Evolutionary conservation across 2,888 invertebrate species (phyloP).

Genomic region (Chelonus formosanus): DNA sequence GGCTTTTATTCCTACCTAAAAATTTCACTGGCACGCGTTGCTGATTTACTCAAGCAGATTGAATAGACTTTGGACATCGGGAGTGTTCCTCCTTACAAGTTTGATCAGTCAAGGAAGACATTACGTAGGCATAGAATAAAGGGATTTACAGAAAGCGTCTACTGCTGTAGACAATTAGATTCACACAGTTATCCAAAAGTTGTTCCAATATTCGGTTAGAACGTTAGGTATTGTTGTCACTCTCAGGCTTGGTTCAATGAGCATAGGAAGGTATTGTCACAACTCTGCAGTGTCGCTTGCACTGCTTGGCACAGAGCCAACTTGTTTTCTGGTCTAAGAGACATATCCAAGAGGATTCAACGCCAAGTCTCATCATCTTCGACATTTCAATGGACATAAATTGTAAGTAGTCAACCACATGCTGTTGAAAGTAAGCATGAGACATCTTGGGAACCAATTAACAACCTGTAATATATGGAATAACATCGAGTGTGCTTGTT

Average conservation of each 20-base stretch:
- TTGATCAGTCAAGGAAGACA: conserved; percentile 40
- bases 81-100: too few species aligned
- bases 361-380: conserved; percentile 19
- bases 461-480: too few species aligned
- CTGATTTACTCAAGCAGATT: too few species aligned
- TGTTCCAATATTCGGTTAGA: conserved; percentile 43
- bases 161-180: conserved; percentile 52
- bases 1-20: too few species aligned
- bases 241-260: conserved; percentile 30
- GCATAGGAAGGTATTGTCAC: conserved; percentile 24
- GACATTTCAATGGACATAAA: conserved; percentile 47
- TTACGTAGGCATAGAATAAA: conserved; percentile 42
- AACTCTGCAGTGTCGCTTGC: conserved; percentile 31
- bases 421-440: background rate
- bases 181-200: conserved; percentile 53
- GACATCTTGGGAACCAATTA: background rate
- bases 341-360: conserved; percentile 17
- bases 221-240: conserved; percentile 13
- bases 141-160: conserved; percentile 36
- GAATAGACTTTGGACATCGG: too few species aligned
- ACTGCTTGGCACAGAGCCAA: conserved; percentile 40
- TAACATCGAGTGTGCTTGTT: too few species aligned
- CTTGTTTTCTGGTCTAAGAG: conserved; percentile 31
- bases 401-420: conserved; percentile 39
- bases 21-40: too few species aligned